Base-by-base conservation (phyloP, 2,888 invertebrate genomes). In the Euspilapteryx auroguttella region DNA sequence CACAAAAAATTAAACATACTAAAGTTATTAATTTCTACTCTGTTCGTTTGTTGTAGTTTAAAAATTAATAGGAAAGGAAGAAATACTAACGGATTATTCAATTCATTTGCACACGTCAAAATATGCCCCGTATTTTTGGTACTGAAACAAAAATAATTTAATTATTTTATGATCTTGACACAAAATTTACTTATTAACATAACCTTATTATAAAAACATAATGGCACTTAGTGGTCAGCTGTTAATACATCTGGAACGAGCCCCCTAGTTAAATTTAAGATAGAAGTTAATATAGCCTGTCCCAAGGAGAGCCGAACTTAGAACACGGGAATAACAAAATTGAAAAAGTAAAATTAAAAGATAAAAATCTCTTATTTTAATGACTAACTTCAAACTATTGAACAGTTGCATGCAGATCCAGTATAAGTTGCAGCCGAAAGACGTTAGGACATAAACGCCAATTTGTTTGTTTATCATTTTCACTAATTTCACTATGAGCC, bases 351-450 rank as follows among this genome's bases (percentile, higher is more conserved):
- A n/a, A n/a, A n/a, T n/a, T n/a, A n/a, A n/a, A n/a, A n/a, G n/a
- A n/a, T n/a, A 6, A n/a, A 10, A 10, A 8, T 23, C n/a, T 11
- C 11, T 10, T 11, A 23, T 11, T 11, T 7, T 11, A 4, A 11
- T 3, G 10, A 41, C 77, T 65, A 54, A 83, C 83, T 79, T 80
- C 32, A 84, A 64, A 32, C 79, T 80, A 39, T 82, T 79, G 40
- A 83, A 84, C 4, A 86, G 61, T 41, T 86, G 85, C 30, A 82
- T 79, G 36, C 85, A 85, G 37, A 86, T 81, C 58, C 84, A 86
- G 44, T 82, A 85, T 34, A 85, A 62, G 43, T 86, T 84, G 34
- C 79, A 80, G 1, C 79, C 69, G 36, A 84, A 84, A 1, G 84
- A 83, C 1, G 82, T 57, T 1, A 84, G 46, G 2, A 86, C 77